A percentile compares a stretch with the other conserved stretches of the same genome.
Evolutionary conservation across 2,888 invertebrate species (phyloP).

Genomic region (Trachelus tabidus): DNA sequence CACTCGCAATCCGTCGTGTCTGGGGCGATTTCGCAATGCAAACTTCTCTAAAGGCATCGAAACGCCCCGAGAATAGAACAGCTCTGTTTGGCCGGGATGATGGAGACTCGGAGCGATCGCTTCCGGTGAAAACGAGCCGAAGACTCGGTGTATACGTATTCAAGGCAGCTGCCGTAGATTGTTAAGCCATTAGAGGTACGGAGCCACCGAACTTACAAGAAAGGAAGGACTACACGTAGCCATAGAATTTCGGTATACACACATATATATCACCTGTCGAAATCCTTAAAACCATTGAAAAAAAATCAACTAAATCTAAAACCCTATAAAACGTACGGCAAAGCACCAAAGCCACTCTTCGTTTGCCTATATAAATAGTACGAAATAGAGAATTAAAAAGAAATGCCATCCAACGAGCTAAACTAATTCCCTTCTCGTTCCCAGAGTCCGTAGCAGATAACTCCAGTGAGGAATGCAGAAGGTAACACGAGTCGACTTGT

Average conservation of each 20-base stretch:
- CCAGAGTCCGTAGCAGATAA: background rate
- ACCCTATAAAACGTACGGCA: background rate
- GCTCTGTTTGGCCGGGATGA: background rate
- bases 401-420: background rate
- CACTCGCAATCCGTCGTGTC: background rate
- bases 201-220: background rate
- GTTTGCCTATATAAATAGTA: background rate
- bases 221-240: background rate
- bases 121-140: background rate
- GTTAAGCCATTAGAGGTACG: background rate
- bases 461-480: background rate
- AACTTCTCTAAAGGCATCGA: background rate
- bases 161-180: background rate
- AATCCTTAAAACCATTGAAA: background rate
- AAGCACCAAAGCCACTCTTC: background rate
- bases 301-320: background rate
- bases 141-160: background rate
- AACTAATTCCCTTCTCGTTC: background rate
- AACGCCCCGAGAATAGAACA: background rate
- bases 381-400: background rate
- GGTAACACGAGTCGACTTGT: background rate
- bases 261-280: background rate
- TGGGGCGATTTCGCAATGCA: background rate
- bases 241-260: background rate
- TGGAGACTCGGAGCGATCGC: background rate